Base-by-base conservation (phyloP, 2,888 invertebrate genomes). In the Gymnocheta viridis region DNA sequence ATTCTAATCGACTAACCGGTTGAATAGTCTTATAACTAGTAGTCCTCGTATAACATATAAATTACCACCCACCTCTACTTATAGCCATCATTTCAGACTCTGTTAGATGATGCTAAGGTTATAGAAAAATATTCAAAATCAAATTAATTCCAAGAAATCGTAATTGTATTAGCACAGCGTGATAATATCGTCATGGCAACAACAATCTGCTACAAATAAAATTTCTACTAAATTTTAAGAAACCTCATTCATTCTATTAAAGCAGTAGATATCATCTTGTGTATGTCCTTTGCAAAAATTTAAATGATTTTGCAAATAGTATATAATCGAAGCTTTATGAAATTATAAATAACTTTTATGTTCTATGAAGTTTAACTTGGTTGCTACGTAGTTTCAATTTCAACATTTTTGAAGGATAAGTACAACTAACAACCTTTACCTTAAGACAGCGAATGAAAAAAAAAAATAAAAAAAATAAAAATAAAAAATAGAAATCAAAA, bases 401-500 rank as follows among this genome's bases (percentile, higher is more conserved):
- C n/a, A 10, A 38, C 10, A n/a, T 32, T n/a, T 70, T 12, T 32
- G 69, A 70, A 70, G 78, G 78, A 29, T 62, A 44, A 32, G 22
- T 29, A 60, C 47, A 49, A 73, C n/a, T 41, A n/a, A 12, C 17
- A 62, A 78, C 78, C 78, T 78, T 78, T 70, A 78, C 78, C 70
- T 78, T 78, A 17, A 62, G 51, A 60, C 9, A 58, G 44, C 14
- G 49, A 60, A 41, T 9, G 19, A 35, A 14, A 22, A 14, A 32
- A 6, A 27, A 0, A 38, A 41, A 22, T 9, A 14, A 24, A 2
- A 12, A 41, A 69, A n/a, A n/a, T n/a, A n/a, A 73, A 60, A 60
- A 41, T 9, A 29, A 35, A 14, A 22, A 14, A 32, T 5, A 27
- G 0, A 38, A 41, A 22, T 9, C 12, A 24, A 2, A 12, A 41